These are phyloP conservation scores for Cinclus cinclus DNA, from an alignment of 2,113 vertebrate genomes.

Conservation along the genomic window DNA sequence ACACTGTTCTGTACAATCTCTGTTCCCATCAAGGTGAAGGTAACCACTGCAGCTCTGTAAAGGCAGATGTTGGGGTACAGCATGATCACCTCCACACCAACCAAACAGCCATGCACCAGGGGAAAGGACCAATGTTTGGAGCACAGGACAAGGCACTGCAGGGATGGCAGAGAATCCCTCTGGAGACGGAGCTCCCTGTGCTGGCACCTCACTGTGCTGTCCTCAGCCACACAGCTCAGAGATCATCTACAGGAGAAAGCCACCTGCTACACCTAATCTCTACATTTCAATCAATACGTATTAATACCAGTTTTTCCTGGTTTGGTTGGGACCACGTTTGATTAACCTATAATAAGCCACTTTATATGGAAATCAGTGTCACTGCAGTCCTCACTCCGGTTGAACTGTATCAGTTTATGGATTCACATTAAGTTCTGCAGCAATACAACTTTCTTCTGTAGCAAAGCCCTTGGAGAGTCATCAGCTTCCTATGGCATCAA, in stretches of 20 bases:
- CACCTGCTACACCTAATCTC: not conserved
- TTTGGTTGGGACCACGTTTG: not conserved
- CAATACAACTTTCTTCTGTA: not conserved
- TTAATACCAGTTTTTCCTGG: not conserved
- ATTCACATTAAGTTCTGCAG: not conserved
- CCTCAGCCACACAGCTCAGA: not conserved
- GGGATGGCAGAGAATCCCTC: not conserved
- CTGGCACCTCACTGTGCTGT: not conserved
- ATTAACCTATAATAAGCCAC: not conserved
- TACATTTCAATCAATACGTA: not conserved
- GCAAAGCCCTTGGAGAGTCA: not conserved
- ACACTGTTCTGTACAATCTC: not conserved
- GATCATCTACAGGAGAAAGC: not conserved
- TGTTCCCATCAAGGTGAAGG: not conserved
- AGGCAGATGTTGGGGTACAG: not conserved
- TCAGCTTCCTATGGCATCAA: not conserved
- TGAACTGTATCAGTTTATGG: not conserved
- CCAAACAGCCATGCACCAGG: fast-evolving
- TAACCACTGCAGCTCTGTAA: not conserved
- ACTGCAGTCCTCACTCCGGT: fast-evolving
- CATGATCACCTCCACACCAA: not conserved
- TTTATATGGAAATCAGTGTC: slow-evolving; percentile 19
- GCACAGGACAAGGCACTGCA: not conserved
- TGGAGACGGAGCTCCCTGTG: not conserved
- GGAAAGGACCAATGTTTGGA: fast-evolving